Evolutionary conservation across 1,140 invertebrate species (phyloP).

Genomic region (Ceratina calcarata): DNA sequence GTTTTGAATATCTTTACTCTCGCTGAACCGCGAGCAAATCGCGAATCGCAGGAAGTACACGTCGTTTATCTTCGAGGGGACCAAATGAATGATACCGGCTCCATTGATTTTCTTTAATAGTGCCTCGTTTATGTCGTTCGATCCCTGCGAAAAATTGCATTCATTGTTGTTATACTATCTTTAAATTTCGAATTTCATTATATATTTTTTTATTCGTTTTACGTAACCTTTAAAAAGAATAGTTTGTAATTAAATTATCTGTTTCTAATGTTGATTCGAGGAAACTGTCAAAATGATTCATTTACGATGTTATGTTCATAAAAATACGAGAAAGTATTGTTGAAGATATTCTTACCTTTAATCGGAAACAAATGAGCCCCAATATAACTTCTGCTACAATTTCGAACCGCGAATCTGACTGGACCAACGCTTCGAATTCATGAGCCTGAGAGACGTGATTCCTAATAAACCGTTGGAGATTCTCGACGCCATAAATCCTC

Average conservation of each 20-base stretch:
- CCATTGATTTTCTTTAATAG: constrained; percentile 94
- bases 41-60: constrained; percentile 94
- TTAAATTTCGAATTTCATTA: neutral
- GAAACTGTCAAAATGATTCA: too few species aligned
- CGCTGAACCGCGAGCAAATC: constrained; percentile 92
- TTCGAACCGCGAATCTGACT: constrained; percentile 90
- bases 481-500: constrained; percentile 92
- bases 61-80: constrained; percentile 93
- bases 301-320: neutral
- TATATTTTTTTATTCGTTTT: neutral
- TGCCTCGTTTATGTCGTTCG: constrained; percentile 91
- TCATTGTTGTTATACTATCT: neutral
- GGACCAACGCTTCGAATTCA: constrained; percentile 88
- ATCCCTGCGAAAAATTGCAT: constrained; percentile 77
- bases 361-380: constrained; percentile 95
- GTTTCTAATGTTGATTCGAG: too few species aligned
- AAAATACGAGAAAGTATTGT: neutral
- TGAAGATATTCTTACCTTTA: constrained; percentile 84
- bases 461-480: constrained; percentile 93
- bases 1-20: constrained; percentile 90
- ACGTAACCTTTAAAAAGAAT: neutral
- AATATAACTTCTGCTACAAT: constrained; percentile 92
- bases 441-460: constrained; percentile 90
- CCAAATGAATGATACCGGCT: constrained; percentile 95
- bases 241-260: too few species aligned